A percentile compares a stretch with the other conserved stretches of the same genome.
phyloP scores from a whole-genome alignment of 2,888 invertebrate genomes.

The Quadroppia sp. region DNA sequence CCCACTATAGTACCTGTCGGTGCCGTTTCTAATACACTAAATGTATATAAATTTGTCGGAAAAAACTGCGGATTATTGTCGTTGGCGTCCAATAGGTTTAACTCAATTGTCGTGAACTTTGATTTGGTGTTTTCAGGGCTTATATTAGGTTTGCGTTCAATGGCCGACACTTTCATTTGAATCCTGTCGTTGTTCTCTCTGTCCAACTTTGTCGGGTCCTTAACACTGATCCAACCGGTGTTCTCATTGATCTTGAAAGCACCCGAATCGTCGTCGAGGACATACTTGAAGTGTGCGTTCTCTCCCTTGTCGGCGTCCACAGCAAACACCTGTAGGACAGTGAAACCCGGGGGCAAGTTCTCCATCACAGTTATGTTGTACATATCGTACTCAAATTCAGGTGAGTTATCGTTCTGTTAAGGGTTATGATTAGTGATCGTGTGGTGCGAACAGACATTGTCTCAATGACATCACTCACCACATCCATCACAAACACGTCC shows the following conservation, averaged over 20 bases:
- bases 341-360: slow-evolving; percentile 77
- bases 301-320: slow-evolving; percentile 59
- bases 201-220: slow-evolving; percentile 68
- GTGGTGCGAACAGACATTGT: too few species aligned
- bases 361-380: slow-evolving; percentile 90
- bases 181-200: slow-evolving; percentile 70
- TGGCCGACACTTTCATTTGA: slow-evolving; percentile 63
- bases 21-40: slow-evolving; percentile 65
- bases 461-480: slow-evolving; percentile 53
- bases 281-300: slow-evolving; percentile 76
- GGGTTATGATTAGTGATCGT: not conserved
- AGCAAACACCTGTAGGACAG: slow-evolving; percentile 62
- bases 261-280: slow-evolving; percentile 67
- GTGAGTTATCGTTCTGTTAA: slow-evolving; percentile 42
- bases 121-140: slow-evolving; percentile 55
- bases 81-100: slow-evolving; percentile 64
- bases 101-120: slow-evolving; percentile 65
- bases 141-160: slow-evolving; percentile 67
- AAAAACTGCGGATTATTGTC: slow-evolving; percentile 84
- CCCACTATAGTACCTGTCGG: slow-evolving; percentile 69
- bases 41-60: slow-evolving; percentile 76
- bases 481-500: slow-evolving; percentile 68
- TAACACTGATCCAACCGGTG: slow-evolving; percentile 80
- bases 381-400: slow-evolving; percentile 72
- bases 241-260: slow-evolving; percentile 75